Evolutionary conservation across 2,797 vertebrate genomes (phyloP), one percentile per base, ranked within the genome.

Genomic region (Tenualosa ilisha): DNA sequence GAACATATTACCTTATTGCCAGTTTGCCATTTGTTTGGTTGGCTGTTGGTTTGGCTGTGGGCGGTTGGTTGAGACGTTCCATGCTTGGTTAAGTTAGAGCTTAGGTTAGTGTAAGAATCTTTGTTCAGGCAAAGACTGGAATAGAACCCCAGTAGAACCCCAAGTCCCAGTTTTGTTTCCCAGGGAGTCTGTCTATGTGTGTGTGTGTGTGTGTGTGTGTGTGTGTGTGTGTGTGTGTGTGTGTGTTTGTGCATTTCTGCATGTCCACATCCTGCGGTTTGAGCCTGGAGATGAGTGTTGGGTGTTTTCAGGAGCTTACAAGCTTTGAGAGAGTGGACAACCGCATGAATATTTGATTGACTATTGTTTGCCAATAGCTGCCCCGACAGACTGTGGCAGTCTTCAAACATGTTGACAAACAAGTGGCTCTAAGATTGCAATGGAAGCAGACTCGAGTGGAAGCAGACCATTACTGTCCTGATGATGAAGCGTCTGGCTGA

Each of bases 371-470:
- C 68, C 37, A 26, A 40, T 43, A 31, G 40, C 37, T 0, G 31
- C 68, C 63, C 68, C 0, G 31, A 75, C 31, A 75, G 68, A 75
- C 63, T 26, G 13, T 75, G 37, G 68, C 26, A 31, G 31, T 75
- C 68, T 75, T 75, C 40, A 75, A 43, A 20, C 37, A 75, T 75
- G 68, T 75, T 75, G 31, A 75, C 37, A 75, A 75, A 43, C 68
- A 75, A 75, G 68, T 37, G 15, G 31, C 37, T 40, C 13, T 75
- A 31, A 75, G 31, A 75, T 43, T 75, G 68, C 68, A 75, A n/a
- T n/a, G n/a, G n/a, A n/a, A n/a, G n/a, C n/a, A n/a, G n/a, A 31
- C 17, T 5, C 13, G 3, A 17, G 68, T 75, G 37, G 68, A 26
- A 11, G 15, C 37, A 17, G 68, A 6, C 31, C 31, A 75, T 75